Percentiles rank a stretch among this genome's conserved stretches.
Conservation (phyloP, 2,888 invertebrate species). For the Caenorhabditis panamensis region DNA sequence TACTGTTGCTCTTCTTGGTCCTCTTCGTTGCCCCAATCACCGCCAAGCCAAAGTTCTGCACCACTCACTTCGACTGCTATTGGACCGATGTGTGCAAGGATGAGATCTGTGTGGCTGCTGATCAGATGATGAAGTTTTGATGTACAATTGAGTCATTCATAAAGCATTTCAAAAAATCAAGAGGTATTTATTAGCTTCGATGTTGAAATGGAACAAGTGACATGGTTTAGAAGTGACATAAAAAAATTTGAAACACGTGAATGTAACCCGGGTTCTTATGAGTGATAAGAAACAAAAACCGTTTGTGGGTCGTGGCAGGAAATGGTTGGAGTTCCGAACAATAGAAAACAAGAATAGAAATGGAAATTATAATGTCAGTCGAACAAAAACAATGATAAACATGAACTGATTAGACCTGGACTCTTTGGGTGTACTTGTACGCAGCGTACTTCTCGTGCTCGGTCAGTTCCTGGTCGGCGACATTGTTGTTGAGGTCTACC, state of each 20-base stretch:
- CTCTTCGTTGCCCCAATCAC: not conserved
- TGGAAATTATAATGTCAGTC: too few relatives aligned
- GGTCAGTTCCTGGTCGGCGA: not conserved
- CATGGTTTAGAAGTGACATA: too few relatives aligned
- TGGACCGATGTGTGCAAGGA: not conserved
- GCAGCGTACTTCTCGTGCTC: not conserved
- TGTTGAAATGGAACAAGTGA: too few relatives aligned
- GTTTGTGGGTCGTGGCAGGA: too few relatives aligned
- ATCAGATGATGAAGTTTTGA: not conserved
- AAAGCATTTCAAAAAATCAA: too few relatives aligned
- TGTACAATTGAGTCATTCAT: not conserved
- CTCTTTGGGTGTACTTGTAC: not conserved
- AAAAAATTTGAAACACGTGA: too few relatives aligned
- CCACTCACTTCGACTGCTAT: not conserved
- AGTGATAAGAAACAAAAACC: too few relatives aligned
- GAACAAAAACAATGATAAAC: not conserved
- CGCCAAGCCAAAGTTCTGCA: not conserved
- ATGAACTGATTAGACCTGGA: not conserved
- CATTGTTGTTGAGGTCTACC: not conserved
- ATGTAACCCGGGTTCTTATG: too few relatives aligned
- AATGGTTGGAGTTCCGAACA: too few relatives aligned
- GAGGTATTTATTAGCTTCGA: too few relatives aligned
- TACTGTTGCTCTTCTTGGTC: not conserved
- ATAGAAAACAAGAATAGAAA: not conserved
- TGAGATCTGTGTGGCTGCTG: not conserved